Conservation (phyloP, 2,113 vertebrate genomes). For the Muntiacus reevesi region DNA sequence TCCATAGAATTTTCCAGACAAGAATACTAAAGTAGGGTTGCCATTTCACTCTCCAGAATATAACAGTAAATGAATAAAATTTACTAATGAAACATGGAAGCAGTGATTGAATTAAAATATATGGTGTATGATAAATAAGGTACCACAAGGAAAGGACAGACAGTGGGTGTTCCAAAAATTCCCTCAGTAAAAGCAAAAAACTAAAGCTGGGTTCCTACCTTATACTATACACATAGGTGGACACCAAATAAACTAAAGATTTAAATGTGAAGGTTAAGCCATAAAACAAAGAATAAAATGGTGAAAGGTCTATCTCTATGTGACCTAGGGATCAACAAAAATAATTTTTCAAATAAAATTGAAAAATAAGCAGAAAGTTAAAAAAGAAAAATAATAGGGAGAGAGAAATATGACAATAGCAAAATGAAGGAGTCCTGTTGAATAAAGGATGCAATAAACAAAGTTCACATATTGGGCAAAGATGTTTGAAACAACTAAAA, state of each 20-base stretch:
- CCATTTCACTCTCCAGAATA: not conserved
- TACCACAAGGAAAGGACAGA: not conserved
- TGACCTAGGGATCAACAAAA: not conserved
- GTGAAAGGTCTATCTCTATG: not conserved
- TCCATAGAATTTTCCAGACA: not conserved
- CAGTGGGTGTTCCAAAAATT: not conserved
- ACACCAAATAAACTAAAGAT: not conserved
- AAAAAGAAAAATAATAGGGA: not conserved
- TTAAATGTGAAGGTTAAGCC: not conserved
- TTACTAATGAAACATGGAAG: not conserved
- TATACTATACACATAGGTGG: not conserved
- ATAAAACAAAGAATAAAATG: not conserved
- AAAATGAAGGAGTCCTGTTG: not conserved
- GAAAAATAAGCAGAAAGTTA: not conserved
- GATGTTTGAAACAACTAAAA: constrained; percentile 15
- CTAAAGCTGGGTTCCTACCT: not conserved
- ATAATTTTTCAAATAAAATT: not conserved
- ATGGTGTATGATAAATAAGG: not conserved
- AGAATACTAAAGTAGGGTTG: not conserved
- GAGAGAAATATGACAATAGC: not conserved
- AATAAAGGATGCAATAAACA: not conserved
- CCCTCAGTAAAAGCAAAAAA: not conserved
- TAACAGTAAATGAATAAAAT: not conserved
- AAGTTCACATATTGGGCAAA: not conserved
- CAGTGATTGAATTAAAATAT: not conserved